These are phyloP conservation scores for Sphaerophoria taeniata DNA, from an alignment of 2,888 invertebrate genomes.

Conservation along the genomic window DNA sequence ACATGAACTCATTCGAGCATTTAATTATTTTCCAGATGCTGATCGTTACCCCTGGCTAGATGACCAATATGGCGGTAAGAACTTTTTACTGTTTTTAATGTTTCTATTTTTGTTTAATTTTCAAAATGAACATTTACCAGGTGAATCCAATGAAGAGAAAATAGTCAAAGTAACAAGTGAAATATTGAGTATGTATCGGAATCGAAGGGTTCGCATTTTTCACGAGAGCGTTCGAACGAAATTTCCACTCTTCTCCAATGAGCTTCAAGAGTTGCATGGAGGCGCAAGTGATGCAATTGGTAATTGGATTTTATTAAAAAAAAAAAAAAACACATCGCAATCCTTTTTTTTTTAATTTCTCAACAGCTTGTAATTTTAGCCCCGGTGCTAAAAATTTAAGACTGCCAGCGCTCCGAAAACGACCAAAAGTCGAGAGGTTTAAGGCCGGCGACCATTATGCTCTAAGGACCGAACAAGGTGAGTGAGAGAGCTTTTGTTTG, in stretches of 20 bases:
- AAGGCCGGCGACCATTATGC: conserved; percentile 80
- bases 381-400: conserved; percentile 78
- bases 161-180: conserved; percentile 80
- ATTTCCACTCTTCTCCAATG: conserved; percentile 79
- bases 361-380: conserved; percentile 77
- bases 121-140: conserved; percentile 76
- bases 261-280: conserved; percentile 77
- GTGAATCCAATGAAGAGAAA: conserved; percentile 79
- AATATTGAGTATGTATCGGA: conserved; percentile 79
- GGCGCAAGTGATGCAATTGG: conserved; percentile 80
- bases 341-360: background rate
- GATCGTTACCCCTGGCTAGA: conserved; percentile 75
- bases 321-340: background rate
- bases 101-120: conserved; percentile 2
- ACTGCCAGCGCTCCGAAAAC: conserved; percentile 75
- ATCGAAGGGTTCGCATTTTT: conserved; percentile 79
- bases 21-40: conserved; percentile 68
- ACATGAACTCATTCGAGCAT: conserved; percentile 52
- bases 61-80: conserved; percentile 70
- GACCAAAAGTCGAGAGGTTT: conserved; percentile 76
- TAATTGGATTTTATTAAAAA: conserved; percentile 34
- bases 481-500: too few species aligned
- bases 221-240: conserved; percentile 79
- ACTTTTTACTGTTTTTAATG: conserved; percentile 8
- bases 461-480: conserved; percentile 79